Base-by-base conservation (phyloP, 2,888 invertebrate genomes). In the Mesorhabditis spiculigera region DNA sequence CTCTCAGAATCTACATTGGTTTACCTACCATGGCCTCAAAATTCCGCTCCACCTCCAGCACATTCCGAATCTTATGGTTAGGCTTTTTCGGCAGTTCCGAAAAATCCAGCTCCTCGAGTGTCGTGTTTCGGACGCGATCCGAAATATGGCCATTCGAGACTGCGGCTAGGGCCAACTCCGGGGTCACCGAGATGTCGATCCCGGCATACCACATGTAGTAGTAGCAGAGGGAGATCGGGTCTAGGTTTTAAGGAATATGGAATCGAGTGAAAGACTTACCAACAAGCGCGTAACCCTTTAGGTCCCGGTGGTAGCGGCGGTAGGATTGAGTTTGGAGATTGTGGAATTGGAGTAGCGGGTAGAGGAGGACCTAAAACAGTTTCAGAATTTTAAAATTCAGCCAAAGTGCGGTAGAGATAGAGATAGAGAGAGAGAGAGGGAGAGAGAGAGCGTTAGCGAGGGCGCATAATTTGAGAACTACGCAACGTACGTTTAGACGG, bases 341-440 rank as follows among this genome's bases (percentile, higher is more conserved):
- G 42, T 84, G 71, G 71, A 85, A 80, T 73, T 87, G 87, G 42
- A 86, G 77, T 6, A 85, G 80, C 4, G 87, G 87, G 71, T 86
- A 86, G 44, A 87, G 81, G 45, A 87, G 79, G 28, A 86, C 80
- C 72, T 86, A 28, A 28, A 28, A 28, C 28, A 28, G 28, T 28
- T 3, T 28, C 3, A 28, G 28, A 28, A 28, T 28, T 28, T 28
- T 28, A 28, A 28, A 28, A 28, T 28, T 28, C 28, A 28, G 28
- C 28, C 3, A 28, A 28, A 3, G 3, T 28, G 28, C 1, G 28
- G 28, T 3, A 28, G 28, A 28, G 28, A 28, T 1, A 28, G 28
- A 28, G 28, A 28, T 1, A 28, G 28, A 28, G 28, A 28, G 28
- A 28, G 28, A 28, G 28, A 28, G 28, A 28, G 28, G 3, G 28